These are phyloP conservation scores for Harpagus bidentatus DNA, from an alignment of 2,113 vertebrate genomes.

Conservation along the genomic window DNA sequence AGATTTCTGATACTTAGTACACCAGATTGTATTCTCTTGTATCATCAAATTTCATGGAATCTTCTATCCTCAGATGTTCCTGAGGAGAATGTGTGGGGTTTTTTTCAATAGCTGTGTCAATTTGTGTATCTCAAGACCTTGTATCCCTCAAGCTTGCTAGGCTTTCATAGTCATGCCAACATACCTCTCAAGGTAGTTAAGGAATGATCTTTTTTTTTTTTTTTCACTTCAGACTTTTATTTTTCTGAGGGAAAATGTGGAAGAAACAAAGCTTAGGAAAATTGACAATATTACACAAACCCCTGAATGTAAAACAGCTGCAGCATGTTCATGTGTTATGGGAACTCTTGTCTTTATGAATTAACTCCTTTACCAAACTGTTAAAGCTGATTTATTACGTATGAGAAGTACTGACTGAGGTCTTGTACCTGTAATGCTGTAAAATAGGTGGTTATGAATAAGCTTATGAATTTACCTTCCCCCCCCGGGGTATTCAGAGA, in stretches of 20 bases:
- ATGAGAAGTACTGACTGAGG: neutral
- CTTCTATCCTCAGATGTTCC: neutral
- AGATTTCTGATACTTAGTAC: neutral
- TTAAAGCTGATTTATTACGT: slow-evolving; percentile 1
- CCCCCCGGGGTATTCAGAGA: neutral
- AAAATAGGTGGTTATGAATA: neutral
- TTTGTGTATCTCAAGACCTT: neutral
- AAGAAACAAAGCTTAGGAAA: slow-evolving; percentile 7
- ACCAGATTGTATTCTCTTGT: neutral
- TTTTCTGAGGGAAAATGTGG: neutral
- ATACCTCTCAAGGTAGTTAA: neutral
- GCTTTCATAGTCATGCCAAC: neutral
- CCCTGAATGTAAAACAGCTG: slow-evolving; percentile 15
- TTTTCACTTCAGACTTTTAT: neutral
- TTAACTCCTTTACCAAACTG: slow-evolving; percentile 7
- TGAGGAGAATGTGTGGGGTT: neutral
- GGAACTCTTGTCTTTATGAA: slow-evolving; percentile 14
- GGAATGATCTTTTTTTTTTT: neutral
- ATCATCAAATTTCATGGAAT: neutral
- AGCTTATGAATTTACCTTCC: neutral
- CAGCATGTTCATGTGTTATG: neutral
- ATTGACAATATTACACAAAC: neutral
- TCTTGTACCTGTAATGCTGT: neutral
- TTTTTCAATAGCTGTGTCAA: neutral
- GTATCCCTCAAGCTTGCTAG: neutral